Base-by-base conservation (phyloP, 2,797 vertebrate species). In the Bucorvus abyssinicus region DNA sequence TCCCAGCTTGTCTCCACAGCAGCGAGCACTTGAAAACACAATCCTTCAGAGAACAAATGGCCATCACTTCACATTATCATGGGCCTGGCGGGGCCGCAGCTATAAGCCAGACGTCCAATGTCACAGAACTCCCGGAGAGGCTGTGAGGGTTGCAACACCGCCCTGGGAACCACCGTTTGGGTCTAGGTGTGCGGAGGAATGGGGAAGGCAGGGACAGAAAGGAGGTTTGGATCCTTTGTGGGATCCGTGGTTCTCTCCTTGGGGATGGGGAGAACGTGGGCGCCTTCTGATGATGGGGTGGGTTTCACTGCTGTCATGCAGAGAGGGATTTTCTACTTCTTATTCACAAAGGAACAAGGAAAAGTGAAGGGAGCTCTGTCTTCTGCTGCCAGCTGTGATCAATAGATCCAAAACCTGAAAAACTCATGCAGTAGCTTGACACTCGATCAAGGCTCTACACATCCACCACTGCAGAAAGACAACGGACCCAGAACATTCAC, bases 41-140 rank as follows among this genome's bases (percentile, higher is more conserved):
- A 82, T n/a, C 73, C 50, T 81, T 76, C 47, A 69, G 85, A 86
- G 61, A 63, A 78, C 0, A 7, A 87, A 91, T 79, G 56, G 52
- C 42, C 81, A 47, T 84, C 56, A 87, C 79, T 95, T 82, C 56
- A 5, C 60, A 79, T 94, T 78, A 77, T 94, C 75, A 74, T 90
- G 75, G 89, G 90, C 47, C 65, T 71, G 77, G 21, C 5, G 6
- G 92, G 89, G 77, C 63, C 3, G 5, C 65, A 89, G 89, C 92
- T 50, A n/a, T 13, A 59, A 91, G 87, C 94, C 92, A 94, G 78
- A 12, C 68, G 53, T 78, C 64, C 89, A 92, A 92, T 64, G 81
- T 89, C 94, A 94, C 84, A 87, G 38, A 88, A 53, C 78, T 74
- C 87, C 45, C 2, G 23, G 71, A 90, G 80, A 91, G 60, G 19